These are phyloP conservation scores for Mythimna loreyi DNA, from an alignment of 2,888 invertebrate species.

Conservation along the genomic window DNA sequence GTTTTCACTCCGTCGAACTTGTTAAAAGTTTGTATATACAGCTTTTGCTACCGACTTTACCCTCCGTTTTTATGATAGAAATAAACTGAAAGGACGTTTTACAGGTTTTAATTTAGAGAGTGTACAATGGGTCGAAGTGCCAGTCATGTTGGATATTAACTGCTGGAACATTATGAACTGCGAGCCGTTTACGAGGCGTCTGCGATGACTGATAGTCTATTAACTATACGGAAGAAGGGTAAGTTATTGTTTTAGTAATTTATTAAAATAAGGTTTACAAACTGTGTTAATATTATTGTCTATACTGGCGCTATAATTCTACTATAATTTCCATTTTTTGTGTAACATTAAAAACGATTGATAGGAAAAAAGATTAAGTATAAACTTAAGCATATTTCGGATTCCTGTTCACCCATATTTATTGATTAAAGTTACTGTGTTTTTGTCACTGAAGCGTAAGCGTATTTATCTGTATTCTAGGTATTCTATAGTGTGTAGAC, in stretches of 20 bases:
- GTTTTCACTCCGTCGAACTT: conserved; percentile 13
- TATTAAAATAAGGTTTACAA: neutral
- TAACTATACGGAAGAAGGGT: conserved; percentile 5
- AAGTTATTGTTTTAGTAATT: conserved; percentile 1
- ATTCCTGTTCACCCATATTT: too few relatives aligned
- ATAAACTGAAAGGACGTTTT: conserved; percentile 40
- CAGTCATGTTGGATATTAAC: conserved; percentile 53
- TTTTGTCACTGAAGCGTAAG: too few relatives aligned
- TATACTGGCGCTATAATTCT: too few relatives aligned
- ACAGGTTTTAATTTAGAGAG: conserved; percentile 37
- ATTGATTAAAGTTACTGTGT: too few relatives aligned
- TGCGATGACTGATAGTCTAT: conserved; percentile 34
- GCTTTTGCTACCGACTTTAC: conserved; percentile 17
- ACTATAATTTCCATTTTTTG: too few relatives aligned
- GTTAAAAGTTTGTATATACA: conserved; percentile 10
- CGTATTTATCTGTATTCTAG: too few relatives aligned
- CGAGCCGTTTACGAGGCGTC: conserved; percentile 24
- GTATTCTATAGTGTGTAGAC: too few relatives aligned
- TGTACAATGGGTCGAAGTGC: conserved; percentile 30
- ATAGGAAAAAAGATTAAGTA: too few relatives aligned
- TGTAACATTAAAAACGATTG: too few relatives aligned
- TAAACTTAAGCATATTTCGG: too few relatives aligned
- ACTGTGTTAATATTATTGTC: too few relatives aligned
- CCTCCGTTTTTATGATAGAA: conserved; percentile 20
- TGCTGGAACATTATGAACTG: conserved; percentile 31